Percentiles rank a stretch among this genome's conserved stretches.
Evolutionary conservation across 2,888 invertebrate species (phyloP).

Genomic region (Sycophila texana): DNA sequence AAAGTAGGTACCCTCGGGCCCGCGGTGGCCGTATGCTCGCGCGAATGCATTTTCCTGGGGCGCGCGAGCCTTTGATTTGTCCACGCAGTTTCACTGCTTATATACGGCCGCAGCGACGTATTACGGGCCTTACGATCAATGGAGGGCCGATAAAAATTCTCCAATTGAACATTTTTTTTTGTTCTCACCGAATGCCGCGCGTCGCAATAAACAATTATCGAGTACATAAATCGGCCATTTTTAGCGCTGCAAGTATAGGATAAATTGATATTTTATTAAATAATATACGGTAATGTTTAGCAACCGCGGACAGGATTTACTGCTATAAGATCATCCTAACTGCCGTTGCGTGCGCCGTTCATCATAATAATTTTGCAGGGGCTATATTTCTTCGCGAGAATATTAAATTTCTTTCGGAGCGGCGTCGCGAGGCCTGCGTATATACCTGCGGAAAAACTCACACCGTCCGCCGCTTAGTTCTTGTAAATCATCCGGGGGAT

Average conservation of each 20-base stretch:
- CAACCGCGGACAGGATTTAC: neutral
- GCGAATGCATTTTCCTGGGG: constrained; percentile 1
- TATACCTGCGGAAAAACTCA: constrained; percentile 16
- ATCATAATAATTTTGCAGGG: constrained; percentile 26
- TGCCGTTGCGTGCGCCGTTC: neutral
- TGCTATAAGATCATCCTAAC: neutral
- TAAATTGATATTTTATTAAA: too few relatives aligned
- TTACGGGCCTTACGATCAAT: neutral
- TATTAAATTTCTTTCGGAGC: constrained; percentile 23
- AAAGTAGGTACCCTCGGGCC: constrained; percentile 65
- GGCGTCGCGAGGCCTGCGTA: neutral
- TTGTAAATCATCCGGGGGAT: constrained; percentile 42
- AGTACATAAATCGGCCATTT: too few relatives aligned
- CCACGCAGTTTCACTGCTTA: neutral
- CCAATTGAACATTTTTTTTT: too few relatives aligned
- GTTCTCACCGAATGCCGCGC: too few relatives aligned
- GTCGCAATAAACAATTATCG: too few relatives aligned
- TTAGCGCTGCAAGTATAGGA: too few relatives aligned
- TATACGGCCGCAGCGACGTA: neutral
- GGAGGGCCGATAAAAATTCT: constrained; percentile 15
- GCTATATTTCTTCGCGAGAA: constrained; percentile 24
- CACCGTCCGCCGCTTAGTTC: constrained; percentile 5
- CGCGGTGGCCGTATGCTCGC: constrained; percentile 11
- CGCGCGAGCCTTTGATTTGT: constrained; percentile 38
- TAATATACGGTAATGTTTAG: too few relatives aligned